These are phyloP conservation scores for Anadara kagoshimensis DNA, from an alignment of 1,140 invertebrate species.

Conservation along the genomic window DNA sequence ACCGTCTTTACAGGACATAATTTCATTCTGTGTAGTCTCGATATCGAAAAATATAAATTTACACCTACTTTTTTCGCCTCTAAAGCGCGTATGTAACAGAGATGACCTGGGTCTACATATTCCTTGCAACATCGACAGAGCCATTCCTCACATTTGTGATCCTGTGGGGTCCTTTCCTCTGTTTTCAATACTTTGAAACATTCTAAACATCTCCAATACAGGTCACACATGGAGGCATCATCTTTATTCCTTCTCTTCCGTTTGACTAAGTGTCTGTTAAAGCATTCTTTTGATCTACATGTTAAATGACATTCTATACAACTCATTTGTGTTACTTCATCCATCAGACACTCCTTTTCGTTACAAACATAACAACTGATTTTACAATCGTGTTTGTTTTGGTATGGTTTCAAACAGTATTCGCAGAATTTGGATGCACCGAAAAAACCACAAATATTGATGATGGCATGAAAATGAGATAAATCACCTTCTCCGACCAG, in stretches of 20 bases:
- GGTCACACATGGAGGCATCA: constrained; percentile 21
- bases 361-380: too few species aligned
- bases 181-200: constrained; percentile 25
- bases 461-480: constrained; percentile 22
- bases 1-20: constrained; percentile 6
- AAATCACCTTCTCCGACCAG: neutral
- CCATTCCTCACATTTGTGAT: constrained; percentile 28
- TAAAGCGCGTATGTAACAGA: constrained; percentile 9
- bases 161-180: constrained; percentile 9
- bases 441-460: constrained; percentile 19
- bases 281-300: constrained; percentile 22
- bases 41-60: constrained; percentile 34
- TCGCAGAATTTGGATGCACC: constrained; percentile 20
- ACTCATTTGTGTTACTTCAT: too few species aligned
- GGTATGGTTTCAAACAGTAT: constrained; percentile 20
- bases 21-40: constrained; percentile 28
- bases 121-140: constrained; percentile 10
- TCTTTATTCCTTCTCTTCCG: neutral
- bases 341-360: too few species aligned
- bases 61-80: neutral
- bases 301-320: constrained; percentile 17
- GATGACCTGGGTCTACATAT: constrained; percentile 16
- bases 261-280: neutral
- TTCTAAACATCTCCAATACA: constrained; percentile 14
- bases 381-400: too few species aligned